These are phyloP conservation scores for Drosophila nr. perissopoda DNA, from an alignment of 2,888 invertebrate species.

Conservation along the genomic window DNA sequence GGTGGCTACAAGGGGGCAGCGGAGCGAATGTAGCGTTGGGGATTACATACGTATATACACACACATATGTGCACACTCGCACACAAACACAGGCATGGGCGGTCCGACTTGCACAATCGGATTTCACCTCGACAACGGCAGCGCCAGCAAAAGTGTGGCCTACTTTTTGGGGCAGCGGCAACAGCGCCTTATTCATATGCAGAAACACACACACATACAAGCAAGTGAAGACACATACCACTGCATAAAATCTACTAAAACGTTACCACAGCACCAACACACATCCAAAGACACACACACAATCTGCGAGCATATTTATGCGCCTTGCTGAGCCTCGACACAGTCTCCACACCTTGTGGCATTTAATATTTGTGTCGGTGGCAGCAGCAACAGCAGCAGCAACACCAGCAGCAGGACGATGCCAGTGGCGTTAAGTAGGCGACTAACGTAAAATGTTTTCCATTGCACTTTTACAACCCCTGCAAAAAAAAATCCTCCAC, in stretches of 20 bases:
- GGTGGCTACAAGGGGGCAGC: neutral
- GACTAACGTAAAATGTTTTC: constrained; percentile 66
- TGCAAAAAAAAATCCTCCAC: neutral
- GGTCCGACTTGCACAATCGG: constrained; percentile 28
- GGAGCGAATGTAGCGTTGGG: constrained; percentile 10
- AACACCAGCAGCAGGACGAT: constrained; percentile 18
- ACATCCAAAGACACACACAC: constrained; percentile 10
- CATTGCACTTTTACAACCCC: constrained; percentile 55
- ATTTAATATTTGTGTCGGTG: constrained; percentile 75
- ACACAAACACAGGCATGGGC: constrained; percentile 1
- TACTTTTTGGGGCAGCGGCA: constrained; percentile 56
- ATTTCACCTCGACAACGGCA: constrained; percentile 52
- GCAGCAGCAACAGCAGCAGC: constrained; percentile 25
- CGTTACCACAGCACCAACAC: constrained; percentile 56
- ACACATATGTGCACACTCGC: constrained; percentile 10
- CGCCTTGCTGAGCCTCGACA: constrained; percentile 65
- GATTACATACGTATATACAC: constrained; percentile 11
- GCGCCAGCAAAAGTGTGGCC: constrained; percentile 69
- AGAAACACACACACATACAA: constrained; percentile 25
- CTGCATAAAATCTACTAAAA: constrained; percentile 76
- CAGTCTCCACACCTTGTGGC: constrained; percentile 76
- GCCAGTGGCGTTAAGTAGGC: constrained; percentile 65
- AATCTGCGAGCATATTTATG: constrained; percentile 62
- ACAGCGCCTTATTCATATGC: constrained; percentile 32
- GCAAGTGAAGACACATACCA: constrained; percentile 42